A percentile compares a stretch with the other conserved stretches of the same genome.
These are phyloP conservation scores for Dipodomys ordii DNA, from an alignment of 2,113 vertebrate species.

Conservation along the genomic window DNA sequence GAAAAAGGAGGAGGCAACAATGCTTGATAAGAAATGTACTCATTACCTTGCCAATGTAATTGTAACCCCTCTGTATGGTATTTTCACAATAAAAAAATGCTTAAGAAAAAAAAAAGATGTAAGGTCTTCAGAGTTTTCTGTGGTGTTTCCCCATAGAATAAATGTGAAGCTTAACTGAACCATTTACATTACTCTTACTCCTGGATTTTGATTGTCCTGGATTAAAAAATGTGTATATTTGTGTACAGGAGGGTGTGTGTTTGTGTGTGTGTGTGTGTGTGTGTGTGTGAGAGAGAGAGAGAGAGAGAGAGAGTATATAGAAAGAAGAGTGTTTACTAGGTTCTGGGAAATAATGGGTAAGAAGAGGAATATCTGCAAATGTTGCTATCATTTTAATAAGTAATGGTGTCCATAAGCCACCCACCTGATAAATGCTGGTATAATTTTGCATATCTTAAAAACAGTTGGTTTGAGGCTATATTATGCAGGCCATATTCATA, in stretches of 20 bases:
- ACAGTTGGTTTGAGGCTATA: background rate
- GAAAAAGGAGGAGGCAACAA: no score
- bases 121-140: slow-evolving; percentile 48
- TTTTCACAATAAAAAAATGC: no score
- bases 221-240: background rate
- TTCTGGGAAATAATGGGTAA: background rate
- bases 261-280: no score
- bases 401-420: slow-evolving; percentile 14
- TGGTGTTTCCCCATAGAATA: slow-evolving; percentile 44
- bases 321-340: background rate
- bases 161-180: slow-evolving; percentile 16
- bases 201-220: background rate
- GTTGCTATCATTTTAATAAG: slow-evolving; percentile 20
- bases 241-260: background rate
- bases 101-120: background rate
- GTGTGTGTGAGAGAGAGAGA: no score
- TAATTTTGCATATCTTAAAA: slow-evolving; percentile 22
- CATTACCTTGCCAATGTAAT: no score
- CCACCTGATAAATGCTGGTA: background rate
- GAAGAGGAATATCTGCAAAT: background rate
- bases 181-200: background rate
- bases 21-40: no score
- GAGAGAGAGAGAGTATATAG: no score
- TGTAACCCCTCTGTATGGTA: no score
- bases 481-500: background rate